Conservation (phyloP, 2,797 vertebrate species). For the Enteromius treurensis region DNA sequence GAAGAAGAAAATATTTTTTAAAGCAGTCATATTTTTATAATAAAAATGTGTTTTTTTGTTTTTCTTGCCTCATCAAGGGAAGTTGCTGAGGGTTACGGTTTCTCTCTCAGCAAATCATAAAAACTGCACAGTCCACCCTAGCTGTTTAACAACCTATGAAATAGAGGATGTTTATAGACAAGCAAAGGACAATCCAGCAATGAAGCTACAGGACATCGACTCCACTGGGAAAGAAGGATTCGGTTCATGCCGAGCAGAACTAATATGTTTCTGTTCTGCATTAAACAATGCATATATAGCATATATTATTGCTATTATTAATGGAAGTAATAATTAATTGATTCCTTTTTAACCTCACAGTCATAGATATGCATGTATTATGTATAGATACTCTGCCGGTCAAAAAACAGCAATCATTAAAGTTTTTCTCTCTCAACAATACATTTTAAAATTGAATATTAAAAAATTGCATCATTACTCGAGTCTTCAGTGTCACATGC, state of each 20-base stretch:
- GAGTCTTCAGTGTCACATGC: too few species aligned
- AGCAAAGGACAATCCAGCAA: constrained; percentile 27
- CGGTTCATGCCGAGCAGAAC: too few species aligned
- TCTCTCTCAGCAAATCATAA: constrained; percentile 13
- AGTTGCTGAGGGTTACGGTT: not conserved
- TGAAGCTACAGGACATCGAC: constrained; percentile 9
- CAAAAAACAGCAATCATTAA: not conserved
- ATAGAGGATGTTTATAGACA: constrained; percentile 16
- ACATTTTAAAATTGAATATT: too few species aligned
- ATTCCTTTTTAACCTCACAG: not conserved
- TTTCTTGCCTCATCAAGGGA: not conserved
- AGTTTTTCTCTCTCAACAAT: not conserved
- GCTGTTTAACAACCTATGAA: constrained; percentile 33
- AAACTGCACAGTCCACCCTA: not conserved
- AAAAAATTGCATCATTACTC: too few species aligned
- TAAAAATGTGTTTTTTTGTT: not conserved
- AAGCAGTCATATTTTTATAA: not conserved
- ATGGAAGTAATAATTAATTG: not conserved
- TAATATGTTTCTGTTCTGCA: too few species aligned
- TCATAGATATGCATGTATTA: too few species aligned
- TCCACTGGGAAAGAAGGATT: not conserved
- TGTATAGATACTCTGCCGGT: not conserved
- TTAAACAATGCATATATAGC: too few species aligned
- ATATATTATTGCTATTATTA: not conserved
- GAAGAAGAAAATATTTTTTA: not conserved